These are phyloP conservation scores for Oryzias javanicus DNA, from an alignment of 2,113 vertebrate species.

Conservation along the genomic window DNA sequence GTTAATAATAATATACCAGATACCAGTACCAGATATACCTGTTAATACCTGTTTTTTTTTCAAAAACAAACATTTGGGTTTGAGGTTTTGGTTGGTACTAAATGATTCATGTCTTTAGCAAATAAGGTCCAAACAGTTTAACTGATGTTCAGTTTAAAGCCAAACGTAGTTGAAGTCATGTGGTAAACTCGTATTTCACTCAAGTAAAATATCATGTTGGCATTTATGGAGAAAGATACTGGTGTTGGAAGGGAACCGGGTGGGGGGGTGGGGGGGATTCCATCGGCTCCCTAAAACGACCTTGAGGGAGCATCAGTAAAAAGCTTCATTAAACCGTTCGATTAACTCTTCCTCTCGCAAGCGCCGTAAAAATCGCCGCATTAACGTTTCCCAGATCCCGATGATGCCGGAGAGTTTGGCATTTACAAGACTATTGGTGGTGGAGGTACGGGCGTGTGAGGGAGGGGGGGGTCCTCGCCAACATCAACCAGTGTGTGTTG, in stretches of 20 bases:
- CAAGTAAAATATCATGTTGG: too few relatives aligned
- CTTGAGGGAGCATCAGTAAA: slow-evolving; percentile 65
- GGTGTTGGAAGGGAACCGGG: slow-evolving; percentile 20
- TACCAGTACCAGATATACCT: too few relatives aligned
- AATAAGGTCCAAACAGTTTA: too few relatives aligned
- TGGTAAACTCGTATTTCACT: too few relatives aligned
- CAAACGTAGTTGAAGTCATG: too few relatives aligned
- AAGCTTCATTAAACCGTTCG: slow-evolving; percentile 66
- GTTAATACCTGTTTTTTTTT: too few relatives aligned
- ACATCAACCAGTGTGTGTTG: slow-evolving; percentile 10
- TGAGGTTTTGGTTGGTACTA: too few relatives aligned
- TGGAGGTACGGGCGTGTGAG: background rate
- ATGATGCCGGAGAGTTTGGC: background rate
- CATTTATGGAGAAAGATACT: slow-evolving; percentile 1
- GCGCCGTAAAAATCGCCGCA: slow-evolving; percentile 53
- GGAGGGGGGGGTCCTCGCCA: background rate
- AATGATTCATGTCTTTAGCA: background rate
- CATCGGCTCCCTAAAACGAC: slow-evolving; percentile 35
- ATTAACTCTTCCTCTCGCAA: slow-evolving; percentile 64
- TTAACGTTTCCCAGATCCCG: background rate
- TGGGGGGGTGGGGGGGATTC: too few relatives aligned
- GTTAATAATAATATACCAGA: too few relatives aligned
- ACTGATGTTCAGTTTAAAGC: too few relatives aligned
- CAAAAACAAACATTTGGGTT: too few relatives aligned
- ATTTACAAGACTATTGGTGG: slow-evolving; percentile 17